Conservation (phyloP, 1,140 invertebrate species). For the Pseudobourletiella spinata region DNA sequence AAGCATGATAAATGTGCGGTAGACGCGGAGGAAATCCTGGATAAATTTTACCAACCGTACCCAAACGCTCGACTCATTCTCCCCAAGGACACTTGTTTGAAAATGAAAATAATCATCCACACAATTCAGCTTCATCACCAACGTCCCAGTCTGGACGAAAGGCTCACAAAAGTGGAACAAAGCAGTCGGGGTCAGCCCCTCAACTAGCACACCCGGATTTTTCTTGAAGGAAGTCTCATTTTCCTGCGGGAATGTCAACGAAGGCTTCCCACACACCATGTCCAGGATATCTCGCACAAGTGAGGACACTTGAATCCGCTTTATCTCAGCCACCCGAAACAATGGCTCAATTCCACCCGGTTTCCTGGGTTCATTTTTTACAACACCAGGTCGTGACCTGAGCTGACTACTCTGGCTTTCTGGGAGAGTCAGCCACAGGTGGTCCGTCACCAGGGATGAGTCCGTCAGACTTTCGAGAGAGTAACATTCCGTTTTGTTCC, state of each 20-base stretch:
- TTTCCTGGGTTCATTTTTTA: background rate
- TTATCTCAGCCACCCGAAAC: no score
- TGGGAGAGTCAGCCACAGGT: background rate
- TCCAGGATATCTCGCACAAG: slow-evolving; percentile 4
- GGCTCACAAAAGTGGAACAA: slow-evolving; percentile 11
- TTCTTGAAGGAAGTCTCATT: slow-evolving; percentile 9
- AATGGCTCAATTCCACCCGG: no score
- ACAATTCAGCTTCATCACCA: background rate
- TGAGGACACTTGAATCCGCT: background rate
- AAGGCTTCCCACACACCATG: slow-evolving; percentile 23
- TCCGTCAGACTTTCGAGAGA: background rate
- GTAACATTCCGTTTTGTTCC: background rate
- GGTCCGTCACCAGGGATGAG: background rate
- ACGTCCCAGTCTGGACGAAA: slow-evolving; percentile 8
- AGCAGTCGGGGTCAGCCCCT: slow-evolving; percentile 19
- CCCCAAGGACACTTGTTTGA: background rate
- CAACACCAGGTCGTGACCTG: background rate
- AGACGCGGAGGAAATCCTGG: slow-evolving; percentile 22
- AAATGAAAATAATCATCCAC: background rate
- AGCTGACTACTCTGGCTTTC: background rate
- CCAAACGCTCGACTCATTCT: background rate
- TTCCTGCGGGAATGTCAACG: slow-evolving; percentile 10
- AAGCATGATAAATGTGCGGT: slow-evolving; percentile 28
- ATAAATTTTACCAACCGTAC: background rate
- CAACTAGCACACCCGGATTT: slow-evolving; percentile 20